Evolutionary conservation across 2,113 vertebrate species (phyloP).

Genomic region (Morone saxatilis): DNA sequence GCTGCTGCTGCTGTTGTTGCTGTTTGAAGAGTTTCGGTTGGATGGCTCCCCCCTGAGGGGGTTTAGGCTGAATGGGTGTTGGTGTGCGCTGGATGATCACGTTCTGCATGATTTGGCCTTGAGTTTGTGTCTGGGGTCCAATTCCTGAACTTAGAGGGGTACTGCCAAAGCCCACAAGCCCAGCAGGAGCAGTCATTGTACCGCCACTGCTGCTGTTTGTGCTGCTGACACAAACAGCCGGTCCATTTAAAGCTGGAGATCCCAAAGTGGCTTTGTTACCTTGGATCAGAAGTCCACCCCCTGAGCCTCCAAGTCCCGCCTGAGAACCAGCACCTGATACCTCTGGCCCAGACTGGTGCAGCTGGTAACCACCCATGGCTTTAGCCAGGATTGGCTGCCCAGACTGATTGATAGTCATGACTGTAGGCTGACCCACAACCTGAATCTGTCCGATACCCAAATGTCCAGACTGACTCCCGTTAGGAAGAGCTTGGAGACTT

Average conservation of each 20-base stretch:
- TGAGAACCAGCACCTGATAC: slow-evolving; percentile 84
- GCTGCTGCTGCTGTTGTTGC: slow-evolving; percentile 77
- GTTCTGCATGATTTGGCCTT: slow-evolving; percentile 91
- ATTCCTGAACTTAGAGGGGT: slow-evolving; percentile 78
- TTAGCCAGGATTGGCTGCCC: slow-evolving; percentile 92
- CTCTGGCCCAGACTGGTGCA: slow-evolving; percentile 88
- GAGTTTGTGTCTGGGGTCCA: slow-evolving; percentile 76
- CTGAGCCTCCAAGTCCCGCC: slow-evolving; percentile 82
- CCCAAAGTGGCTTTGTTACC: slow-evolving; percentile 87
- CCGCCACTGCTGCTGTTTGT: slow-evolving; percentile 77
- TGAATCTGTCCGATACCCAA: slow-evolving; percentile 95
- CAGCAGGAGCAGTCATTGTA: slow-evolving; percentile 79
- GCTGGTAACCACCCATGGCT: slow-evolving; percentile 90
- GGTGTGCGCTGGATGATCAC: slow-evolving; percentile 96
- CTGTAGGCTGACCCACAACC: slow-evolving; percentile 93
- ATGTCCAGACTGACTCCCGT: slow-evolving; percentile 90
- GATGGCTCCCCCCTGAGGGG: slow-evolving; percentile 87
- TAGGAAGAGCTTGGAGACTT: slow-evolving; percentile 91
- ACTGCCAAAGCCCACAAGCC: slow-evolving; percentile 82
- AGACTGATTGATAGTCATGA: slow-evolving; percentile 96
- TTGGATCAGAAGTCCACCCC: slow-evolving; percentile 91
- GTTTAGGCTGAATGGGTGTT: slow-evolving; percentile 97
- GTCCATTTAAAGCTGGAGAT: slow-evolving; percentile 89
- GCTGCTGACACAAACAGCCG: slow-evolving; percentile 80
- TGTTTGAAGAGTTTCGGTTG: slow-evolving; percentile 92